Percentiles rank a stretch among this genome's conserved stretches.
Conservation (phyloP, 2,888 invertebrate species). For the Trachelus stipa region DNA sequence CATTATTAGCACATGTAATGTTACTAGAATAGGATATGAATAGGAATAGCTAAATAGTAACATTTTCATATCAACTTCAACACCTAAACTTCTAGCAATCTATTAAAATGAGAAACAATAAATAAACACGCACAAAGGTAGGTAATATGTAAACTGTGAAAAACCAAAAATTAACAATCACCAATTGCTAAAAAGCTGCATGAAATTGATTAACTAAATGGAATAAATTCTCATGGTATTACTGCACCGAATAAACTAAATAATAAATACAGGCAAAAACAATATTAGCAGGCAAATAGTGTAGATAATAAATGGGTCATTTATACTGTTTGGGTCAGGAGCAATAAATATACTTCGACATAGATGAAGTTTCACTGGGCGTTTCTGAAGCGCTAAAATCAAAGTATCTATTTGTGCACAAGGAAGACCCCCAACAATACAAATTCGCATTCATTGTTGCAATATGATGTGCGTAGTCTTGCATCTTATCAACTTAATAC, state of each 20-base stretch:
- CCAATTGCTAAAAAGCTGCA: constrained; percentile 10
- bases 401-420: neutral
- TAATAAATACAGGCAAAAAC: constrained; percentile 5
- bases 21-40: neutral
- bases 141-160: neutral
- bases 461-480: neutral
- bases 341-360: neutral
- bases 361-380: neutral
- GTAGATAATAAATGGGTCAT: neutral
- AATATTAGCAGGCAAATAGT: constrained; percentile 3
- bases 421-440: neutral
- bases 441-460: neutral
- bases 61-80: neutral
- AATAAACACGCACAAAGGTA: constrained; percentile 8
- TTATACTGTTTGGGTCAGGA: neutral
- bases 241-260: neutral
- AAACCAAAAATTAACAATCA: constrained; percentile 5
- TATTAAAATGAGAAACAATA: neutral
- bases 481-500: neutral
- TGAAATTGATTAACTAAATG: neutral
- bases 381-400: neutral
- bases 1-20: neutral
- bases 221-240: neutral
- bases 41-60: neutral
- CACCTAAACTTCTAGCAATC: neutral